Base-by-base conservation (phyloP, 2,797 vertebrate genomes). In the Kryptopterus vitreolus region DNA sequence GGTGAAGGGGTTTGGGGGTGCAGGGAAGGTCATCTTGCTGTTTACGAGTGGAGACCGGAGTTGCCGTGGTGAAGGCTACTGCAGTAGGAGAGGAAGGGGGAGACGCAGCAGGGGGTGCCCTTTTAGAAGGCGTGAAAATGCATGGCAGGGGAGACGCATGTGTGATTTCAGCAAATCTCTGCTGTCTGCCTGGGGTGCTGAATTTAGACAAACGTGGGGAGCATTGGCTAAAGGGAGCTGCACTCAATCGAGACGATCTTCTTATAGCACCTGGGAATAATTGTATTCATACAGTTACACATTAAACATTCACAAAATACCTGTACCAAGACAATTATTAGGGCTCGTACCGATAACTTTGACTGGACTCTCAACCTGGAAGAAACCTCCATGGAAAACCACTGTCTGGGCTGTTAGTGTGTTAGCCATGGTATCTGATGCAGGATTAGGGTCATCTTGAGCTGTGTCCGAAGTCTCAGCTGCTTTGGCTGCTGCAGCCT, bases 371-470 rank as follows among this genome's bases (percentile, higher is more conserved):
- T 96, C 94, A 76, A 98, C 92, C 83, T 92, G 89, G 88, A 97
- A 96, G 89, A 97, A 97, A 1, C 95, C 96, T 0, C 92, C 97
- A 20, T 97, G 93, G 68, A 96, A 96, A 29, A 95, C 91, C 53
- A 96, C 90, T 0, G 87, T 88, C 33, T 93, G 93, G 1, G 78
- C 33, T 0, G 22, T 43, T 48, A 76, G 65, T 4, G 76, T 15
- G 43, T 91, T 85, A 61, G 88, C 85, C 33, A 90, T 90, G 2
- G 76, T 71, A 48, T 89, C 87, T 1, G 86, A 82, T 9, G 77
- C 84, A 26, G 82, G 31, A 61, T 76, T 3, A 7, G 76, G 0
- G 31, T 65, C 46, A 7, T 79, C 6, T 1, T 71, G 2, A 31
- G 0, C 9, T 16, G 58, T 68, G 5, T 33, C 83, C 7, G 86